Conservation (phyloP, 2,797 vertebrate species). For the Holocentrus rufus region DNA sequence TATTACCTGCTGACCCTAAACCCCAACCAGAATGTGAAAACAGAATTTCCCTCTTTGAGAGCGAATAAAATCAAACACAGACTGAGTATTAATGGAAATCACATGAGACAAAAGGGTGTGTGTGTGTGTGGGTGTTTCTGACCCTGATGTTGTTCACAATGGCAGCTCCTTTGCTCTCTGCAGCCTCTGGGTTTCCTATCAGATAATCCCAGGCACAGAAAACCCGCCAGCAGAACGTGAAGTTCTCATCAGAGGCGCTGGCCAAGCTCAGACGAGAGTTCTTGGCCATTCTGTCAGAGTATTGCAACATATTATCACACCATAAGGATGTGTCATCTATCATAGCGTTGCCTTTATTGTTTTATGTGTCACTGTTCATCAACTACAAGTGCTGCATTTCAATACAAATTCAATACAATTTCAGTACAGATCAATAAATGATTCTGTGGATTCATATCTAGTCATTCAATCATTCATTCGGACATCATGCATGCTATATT, state of each 20-base stretch:
- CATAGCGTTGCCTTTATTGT: neutral
- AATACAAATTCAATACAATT: too few species aligned
- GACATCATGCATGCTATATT: too few species aligned
- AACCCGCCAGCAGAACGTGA: slow-evolving; percentile 97
- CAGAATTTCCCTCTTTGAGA: too few species aligned
- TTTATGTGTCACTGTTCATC: too few species aligned
- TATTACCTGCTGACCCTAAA: too few species aligned
- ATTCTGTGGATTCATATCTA: too few species aligned
- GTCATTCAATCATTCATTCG: too few species aligned
- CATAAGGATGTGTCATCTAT: neutral
- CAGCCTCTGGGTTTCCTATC: slow-evolving; percentile 95
- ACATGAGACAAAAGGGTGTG: neutral
- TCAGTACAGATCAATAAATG: too few species aligned
- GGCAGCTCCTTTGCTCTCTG: slow-evolving; percentile 97
- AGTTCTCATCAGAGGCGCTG: slow-evolving; percentile 94
- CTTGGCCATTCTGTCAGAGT: slow-evolving; percentile 90
- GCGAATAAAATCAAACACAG: too few species aligned
- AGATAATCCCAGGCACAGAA: slow-evolving; percentile 99
- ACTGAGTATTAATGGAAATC: too few species aligned
- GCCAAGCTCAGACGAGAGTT: slow-evolving; percentile 95
- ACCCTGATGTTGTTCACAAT: slow-evolving; percentile 97
- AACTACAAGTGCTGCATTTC: too few species aligned
- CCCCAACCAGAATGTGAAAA: neutral
- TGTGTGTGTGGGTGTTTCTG: slow-evolving; percentile 38
- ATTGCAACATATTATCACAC: neutral